Evolutionary conservation across 2,113 vertebrate genomes (phyloP), one percentile per base, ranked within the genome.

Genomic region (Thryonomys swinderianus): DNA sequence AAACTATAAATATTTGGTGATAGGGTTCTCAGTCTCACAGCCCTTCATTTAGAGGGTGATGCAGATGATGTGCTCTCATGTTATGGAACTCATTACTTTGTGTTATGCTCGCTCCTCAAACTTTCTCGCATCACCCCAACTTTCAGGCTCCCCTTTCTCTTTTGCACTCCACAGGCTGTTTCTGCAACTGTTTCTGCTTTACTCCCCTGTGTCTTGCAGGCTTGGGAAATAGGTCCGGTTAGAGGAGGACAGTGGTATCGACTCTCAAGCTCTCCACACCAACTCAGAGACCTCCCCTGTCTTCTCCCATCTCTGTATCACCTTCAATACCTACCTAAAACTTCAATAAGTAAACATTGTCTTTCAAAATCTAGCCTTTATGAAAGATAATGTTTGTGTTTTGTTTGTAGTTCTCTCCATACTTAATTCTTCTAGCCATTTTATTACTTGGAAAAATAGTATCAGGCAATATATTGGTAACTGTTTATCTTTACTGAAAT

Each of bases 391-490:
- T n/a, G 4, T 87, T 91, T 62, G 34, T 16, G 90, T 57, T 94
- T 3, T 71, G 5, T 67, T 94, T 88, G 11, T 88, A 79, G 85
- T 92, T 90, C 51, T 95, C 23, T 18, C 23, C 40, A 59, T 91
- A 64, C 2, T 85, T 17, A 78, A 78, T 53, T 79, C 20, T 88
- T 55, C 32, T 73, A 88, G 16, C n/a, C 59, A 57, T 95, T 91
- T 89, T 59, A 30, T 88, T 69, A 71, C 14, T 67, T 87, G 45
- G 27, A 96, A 82, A 53, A 71, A 76, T 74, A 86, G 53, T 95
- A 55, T 79, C n/a, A 85, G 16, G 78, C 37, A 79, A 42, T 74
- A 32, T 76, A 88, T 55, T 94, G 25, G 32, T 82, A 78, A 55
- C 3, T 78, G 57, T 93, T 97, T 71, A 69, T 83, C 20, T 34